These are phyloP conservation scores for Eilema depressum DNA, from an alignment of 2,888 invertebrate species.

Conservation along the genomic window DNA sequence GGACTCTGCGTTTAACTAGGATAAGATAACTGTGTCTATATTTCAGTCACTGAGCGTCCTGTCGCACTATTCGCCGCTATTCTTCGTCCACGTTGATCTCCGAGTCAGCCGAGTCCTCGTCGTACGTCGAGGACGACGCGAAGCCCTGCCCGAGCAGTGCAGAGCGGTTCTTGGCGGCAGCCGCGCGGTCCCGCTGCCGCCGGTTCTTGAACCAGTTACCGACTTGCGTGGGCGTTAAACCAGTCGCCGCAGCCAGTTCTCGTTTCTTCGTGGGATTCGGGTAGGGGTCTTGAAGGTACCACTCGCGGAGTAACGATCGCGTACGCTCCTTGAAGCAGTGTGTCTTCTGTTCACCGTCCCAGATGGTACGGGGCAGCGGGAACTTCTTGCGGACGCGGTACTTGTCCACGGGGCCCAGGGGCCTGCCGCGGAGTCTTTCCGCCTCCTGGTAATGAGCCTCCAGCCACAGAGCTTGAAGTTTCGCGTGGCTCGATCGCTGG, in stretches of 20 bases:
- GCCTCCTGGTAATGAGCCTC: conserved; percentile 99
- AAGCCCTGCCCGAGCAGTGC: conserved; percentile 85
- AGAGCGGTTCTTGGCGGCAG: conserved; percentile 98
- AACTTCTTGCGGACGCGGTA: conserved; percentile 98
- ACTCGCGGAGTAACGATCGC: conserved; percentile 96
- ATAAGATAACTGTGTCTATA: conserved; percentile 71
- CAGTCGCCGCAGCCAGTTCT: conserved; percentile 97
- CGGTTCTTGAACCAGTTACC: conserved; percentile 99
- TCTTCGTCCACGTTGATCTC: conserved; percentile 86
- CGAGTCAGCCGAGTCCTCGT: conserved; percentile 84
- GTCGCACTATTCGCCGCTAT: conserved; percentile 64
- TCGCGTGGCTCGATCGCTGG: conserved; percentile 97
- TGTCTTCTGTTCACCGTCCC: conserved; percentile 99
- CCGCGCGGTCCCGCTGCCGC: conserved; percentile 97
- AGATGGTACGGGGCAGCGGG: conserved; percentile 98
- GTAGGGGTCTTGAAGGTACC: conserved; percentile 99
- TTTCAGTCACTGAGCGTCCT: conserved; percentile 66
- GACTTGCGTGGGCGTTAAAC: conserved; percentile 97
- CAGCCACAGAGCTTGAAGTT: conserved; percentile 98
- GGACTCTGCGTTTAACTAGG: conserved; percentile 67
- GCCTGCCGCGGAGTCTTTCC: conserved; percentile 96
- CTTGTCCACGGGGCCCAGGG: conserved; percentile 93
- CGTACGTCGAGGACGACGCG: conserved; percentile 84
- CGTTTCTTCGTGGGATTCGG: conserved; percentile 99
- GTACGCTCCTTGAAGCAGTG: conserved; percentile 99